A percentile compares a stretch with the other conserved stretches of the same genome.
These are phyloP conservation scores for Morone saxatilis DNA, from an alignment of 2,113 vertebrate genomes.

Conservation along the genomic window DNA sequence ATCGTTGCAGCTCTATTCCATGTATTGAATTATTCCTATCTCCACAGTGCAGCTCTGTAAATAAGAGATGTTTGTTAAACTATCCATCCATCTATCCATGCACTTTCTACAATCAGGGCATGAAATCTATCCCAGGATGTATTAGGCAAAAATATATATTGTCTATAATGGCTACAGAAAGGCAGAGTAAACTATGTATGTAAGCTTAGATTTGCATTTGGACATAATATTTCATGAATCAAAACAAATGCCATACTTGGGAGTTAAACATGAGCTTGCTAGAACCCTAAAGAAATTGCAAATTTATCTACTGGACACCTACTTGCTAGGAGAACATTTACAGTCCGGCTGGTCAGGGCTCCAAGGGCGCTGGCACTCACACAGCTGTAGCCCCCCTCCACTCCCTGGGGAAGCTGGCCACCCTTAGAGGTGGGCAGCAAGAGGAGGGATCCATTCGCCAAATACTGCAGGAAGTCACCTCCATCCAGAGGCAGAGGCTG, in stretches of 20 bases:
- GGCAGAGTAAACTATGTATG: background rate
- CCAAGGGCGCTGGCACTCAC: conserved; percentile 87
- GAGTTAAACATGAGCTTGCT: background rate
- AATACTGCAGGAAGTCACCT: conserved; percentile 79
- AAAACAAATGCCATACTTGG: background rate
- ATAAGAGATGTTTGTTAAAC: background rate
- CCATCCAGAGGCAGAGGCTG: conserved; percentile 78
- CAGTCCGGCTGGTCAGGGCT: conserved; percentile 90
- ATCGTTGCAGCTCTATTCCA: background rate
- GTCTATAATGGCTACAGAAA: background rate
- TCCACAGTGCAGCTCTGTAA: background rate
- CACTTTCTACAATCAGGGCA: background rate
- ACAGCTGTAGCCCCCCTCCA: conserved; percentile 93
- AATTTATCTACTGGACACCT: conserved; percentile 74
- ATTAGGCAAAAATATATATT: background rate
- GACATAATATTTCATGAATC: background rate
- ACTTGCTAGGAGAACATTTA: conserved; percentile 90
- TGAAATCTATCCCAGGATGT: background rate
- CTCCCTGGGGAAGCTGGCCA: conserved; percentile 54
- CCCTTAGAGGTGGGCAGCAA: conserved; percentile 75
- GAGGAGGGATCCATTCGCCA: conserved; percentile 90
- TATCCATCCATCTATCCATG: background rate
- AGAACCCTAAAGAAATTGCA: background rate
- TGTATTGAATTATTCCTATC: background rate
- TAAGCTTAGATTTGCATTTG: no score